Evolutionary conservation across 2,113 vertebrate genomes (phyloP).

Genomic region (Promerops cafer): DNA sequence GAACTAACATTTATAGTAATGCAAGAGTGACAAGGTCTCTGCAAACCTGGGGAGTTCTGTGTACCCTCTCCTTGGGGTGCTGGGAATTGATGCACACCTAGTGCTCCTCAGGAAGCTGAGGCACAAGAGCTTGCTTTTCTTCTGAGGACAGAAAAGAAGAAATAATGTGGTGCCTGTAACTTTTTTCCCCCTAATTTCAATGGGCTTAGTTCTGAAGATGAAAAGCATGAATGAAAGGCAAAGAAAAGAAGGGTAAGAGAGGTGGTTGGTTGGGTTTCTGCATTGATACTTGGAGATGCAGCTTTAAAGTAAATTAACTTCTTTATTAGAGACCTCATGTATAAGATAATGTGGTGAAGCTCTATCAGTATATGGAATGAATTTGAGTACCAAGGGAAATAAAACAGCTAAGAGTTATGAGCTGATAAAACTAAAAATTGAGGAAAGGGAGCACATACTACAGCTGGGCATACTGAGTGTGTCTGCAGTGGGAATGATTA

Average conservation of each 20-base stretch:
- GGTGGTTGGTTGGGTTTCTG: not conserved
- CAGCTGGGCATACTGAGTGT: not conserved
- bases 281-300: not conserved
- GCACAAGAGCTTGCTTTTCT: not conserved
- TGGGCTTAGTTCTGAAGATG: not conserved
- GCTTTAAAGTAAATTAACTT: not conserved
- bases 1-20: not conserved
- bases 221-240: not conserved
- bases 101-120: not conserved
- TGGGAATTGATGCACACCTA: not conserved
- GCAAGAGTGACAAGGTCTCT: not conserved
- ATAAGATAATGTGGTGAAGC: not conserved
- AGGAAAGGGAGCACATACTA: not conserved
- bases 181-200: not conserved
- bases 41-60: not conserved
- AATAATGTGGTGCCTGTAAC: not conserved
- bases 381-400: not conserved
- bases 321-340: not conserved
- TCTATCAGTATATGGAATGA: not conserved
- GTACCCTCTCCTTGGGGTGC: not conserved
- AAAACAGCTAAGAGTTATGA: not conserved
- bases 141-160: not conserved
- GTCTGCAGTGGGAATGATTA: not conserved
- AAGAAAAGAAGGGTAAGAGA: not conserved
- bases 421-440: not conserved